A percentile compares a stretch with the other conserved stretches of the same genome.
Evolutionary conservation across 2,888 invertebrate genomes (phyloP).

Genomic region (Agonopterix subpropinquella): DNA sequence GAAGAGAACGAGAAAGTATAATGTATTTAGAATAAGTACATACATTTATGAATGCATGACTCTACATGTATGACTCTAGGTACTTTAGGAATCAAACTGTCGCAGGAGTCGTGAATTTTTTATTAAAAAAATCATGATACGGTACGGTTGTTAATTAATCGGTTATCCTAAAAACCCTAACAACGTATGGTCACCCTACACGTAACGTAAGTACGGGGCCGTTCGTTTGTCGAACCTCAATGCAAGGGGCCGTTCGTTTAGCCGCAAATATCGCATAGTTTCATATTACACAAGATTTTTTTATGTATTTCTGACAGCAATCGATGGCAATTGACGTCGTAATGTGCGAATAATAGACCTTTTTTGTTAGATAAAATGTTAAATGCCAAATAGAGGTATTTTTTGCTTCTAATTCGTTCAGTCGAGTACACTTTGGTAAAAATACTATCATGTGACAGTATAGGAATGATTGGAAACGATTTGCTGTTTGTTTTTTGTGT

Average conservation of each 20-base stretch:
- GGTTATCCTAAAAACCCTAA: too few relatives aligned
- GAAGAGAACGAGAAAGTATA: too few relatives aligned
- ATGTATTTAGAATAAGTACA: too few relatives aligned
- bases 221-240: not conserved
- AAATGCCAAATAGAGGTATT: not conserved
- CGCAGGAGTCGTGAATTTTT: too few relatives aligned
- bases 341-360: conserved; percentile 29
- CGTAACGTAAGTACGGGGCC: not conserved
- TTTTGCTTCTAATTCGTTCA: not conserved
- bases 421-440: not conserved
- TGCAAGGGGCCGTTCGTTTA: conserved; percentile 20
- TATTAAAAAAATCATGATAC: too few relatives aligned
- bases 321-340: conserved; percentile 55
- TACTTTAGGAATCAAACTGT: too few relatives aligned
- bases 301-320: conserved; percentile 25
- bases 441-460: conserved; percentile 1
- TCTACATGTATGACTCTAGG: too few relatives aligned
- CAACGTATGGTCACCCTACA: not conserved
- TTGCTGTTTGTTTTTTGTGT: too few relatives aligned
- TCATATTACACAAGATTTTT: not conserved
- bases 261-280: conserved; percentile 8
- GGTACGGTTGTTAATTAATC: too few relatives aligned
- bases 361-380: conserved; percentile 11
- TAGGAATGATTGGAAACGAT: too few relatives aligned
- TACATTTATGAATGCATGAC: too few relatives aligned